phyloP scores from a whole-genome alignment of 2,113 vertebrate species.

The Atlantisia rogersi region DNA sequence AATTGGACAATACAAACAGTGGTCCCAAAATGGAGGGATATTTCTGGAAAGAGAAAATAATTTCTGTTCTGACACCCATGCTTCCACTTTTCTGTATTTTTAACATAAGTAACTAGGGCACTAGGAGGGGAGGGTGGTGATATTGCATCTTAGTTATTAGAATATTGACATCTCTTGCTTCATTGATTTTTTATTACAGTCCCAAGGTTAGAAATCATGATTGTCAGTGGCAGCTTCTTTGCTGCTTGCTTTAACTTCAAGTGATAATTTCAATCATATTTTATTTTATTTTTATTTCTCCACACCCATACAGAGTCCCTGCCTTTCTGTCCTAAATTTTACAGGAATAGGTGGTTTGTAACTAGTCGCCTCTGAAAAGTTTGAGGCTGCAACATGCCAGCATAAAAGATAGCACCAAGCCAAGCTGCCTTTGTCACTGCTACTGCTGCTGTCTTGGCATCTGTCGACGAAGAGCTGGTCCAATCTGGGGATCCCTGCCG shows the following conservation, averaged over 20 bases:
- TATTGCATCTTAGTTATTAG: constrained; percentile 78
- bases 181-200: constrained; percentile 93
- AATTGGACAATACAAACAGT: neutral
- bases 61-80: neutral
- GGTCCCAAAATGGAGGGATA: neutral
- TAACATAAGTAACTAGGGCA: neutral
- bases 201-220: constrained; percentile 79
- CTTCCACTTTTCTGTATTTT: neutral
- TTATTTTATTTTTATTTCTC: constrained; percentile 65
- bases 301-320: neutral
- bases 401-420: constrained; percentile 37
- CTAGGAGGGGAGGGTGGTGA: neutral
- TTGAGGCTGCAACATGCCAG: constrained; percentile 33
- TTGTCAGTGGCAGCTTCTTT: constrained; percentile 75
- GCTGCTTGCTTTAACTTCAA: constrained; percentile 73
- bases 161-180: constrained; percentile 86
- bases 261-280: constrained; percentile 76
- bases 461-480: constrained; percentile 78
- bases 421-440: constrained; percentile 24
- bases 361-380: neutral
- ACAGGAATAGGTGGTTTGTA: neutral
- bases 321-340: neutral
- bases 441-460: constrained; percentile 82
- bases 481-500: constrained; percentile 78
- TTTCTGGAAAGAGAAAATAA: neutral